Base-by-base conservation (phyloP, 2,888 invertebrate genomes). In the Metopia argyrocephala region DNA sequence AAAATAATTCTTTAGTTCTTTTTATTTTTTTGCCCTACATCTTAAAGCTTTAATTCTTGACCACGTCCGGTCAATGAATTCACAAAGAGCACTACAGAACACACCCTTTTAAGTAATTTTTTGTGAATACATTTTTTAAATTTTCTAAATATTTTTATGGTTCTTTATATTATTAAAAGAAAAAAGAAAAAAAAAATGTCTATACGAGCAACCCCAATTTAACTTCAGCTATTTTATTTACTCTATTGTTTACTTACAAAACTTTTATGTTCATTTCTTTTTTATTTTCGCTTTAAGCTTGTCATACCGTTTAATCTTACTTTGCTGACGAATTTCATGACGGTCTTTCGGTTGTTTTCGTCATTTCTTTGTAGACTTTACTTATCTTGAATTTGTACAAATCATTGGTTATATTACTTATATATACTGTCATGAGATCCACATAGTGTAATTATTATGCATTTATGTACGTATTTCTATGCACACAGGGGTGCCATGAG, bases 11-110 rank as follows among this genome's bases (percentile, higher is more conserved):
- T n/a, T n/a, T n/a, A n/a, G n/a, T n/a, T n/a, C n/a, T n/a, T n/a
- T n/a, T n/a, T n/a, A n/a, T n/a, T n/a, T n/a, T n/a, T n/a, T n/a
- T n/a, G n/a, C n/a, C 50, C 52, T 23, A 52, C 18, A 64, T 64
- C 64, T n/a, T n/a, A n/a, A n/a, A n/a, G n/a, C n/a, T n/a, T n/a
- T n/a, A n/a, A n/a, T n/a, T n/a, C n/a, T n/a, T n/a, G n/a, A n/a
- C n/a, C 9, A 38, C 38, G 66, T 62, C 62, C 68, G 76, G 68
- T 69, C 76, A 57, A 12, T 76, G 68, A 46, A 46, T 57, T 21
- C 28, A 38, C 18, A 57, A 50, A 59, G 46, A 25, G 18, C 45
- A 56, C 28, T 20, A 54, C 12, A 46, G 21, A 54, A 21, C 21
- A 46, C 46, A 56, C 62, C 57, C 48, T 54, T 31, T 28, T 9